Base-by-base conservation (phyloP, 2,797 vertebrate species). In the Urophycis tenuis region DNA sequence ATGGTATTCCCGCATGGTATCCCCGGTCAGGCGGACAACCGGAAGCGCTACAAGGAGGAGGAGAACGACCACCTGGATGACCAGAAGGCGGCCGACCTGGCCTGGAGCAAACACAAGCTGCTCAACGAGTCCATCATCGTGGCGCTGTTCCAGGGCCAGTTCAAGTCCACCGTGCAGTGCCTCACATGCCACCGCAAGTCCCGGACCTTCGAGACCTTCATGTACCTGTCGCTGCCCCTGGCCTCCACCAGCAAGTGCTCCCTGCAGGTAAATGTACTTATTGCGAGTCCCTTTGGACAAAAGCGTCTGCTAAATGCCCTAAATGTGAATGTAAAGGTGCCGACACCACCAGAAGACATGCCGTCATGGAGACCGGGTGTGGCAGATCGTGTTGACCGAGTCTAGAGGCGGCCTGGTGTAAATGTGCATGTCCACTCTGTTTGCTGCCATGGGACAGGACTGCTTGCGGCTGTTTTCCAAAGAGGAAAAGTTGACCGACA, bases 81-180 rank as follows among this genome's bases (percentile, higher is more conserved):
- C 88, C 90, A 92, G 22, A 92, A 83, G 45, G 96, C 95, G 0
- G 95, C 97, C 1, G 95, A 99, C 17, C 80, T 94, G 45, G 96
- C 97, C 25, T 99, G 98, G 98, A 93, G 89, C 90, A 98, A 98
- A 78, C 97, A 99, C 91, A 99, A 96, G 73, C 93, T 95, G 82
- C 95, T 99, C 81, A 99, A 99, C 0, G 96, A 98, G 79, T 99
- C 98, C 34, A 95, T 99, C 72, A 98, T 99, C 2, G 97, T 99
- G 17, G 93, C 95, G 0, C 94, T 99, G 78, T 99, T 99, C 81
- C 98, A 99, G 92, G 98, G 98, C 6, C 98, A 99, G 87, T 99
- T 99, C 90, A 99, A 99, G 81, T 99, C 97, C 78, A 99, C 96
- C 0, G 95, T 99, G 76, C 96, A 99, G 91, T 99, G 98, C 91